A percentile compares a stretch with the other conserved stretches of the same genome.
These are phyloP conservation scores for Chesias legatella DNA, from an alignment of 2,888 invertebrate species.

Conservation along the genomic window DNA sequence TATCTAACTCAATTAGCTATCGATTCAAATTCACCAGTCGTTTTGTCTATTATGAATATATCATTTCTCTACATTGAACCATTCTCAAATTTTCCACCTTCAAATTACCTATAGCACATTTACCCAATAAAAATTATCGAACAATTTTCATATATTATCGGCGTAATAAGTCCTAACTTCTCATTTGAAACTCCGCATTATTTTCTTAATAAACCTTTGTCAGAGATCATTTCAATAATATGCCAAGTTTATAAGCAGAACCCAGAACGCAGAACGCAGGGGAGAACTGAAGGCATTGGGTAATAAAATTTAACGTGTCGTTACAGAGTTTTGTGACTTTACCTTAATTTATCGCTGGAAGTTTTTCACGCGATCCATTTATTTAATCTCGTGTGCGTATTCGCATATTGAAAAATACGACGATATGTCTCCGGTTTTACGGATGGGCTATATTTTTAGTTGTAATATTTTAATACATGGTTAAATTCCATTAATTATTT, in stretches of 20 bases:
- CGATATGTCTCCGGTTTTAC: too few relatives aligned
- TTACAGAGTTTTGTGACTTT: slow-evolving; percentile 61
- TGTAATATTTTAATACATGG: too few relatives aligned
- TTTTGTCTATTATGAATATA: too few relatives aligned
- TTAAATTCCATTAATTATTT: too few relatives aligned
- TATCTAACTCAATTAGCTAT: too few relatives aligned
- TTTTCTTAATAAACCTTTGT: slow-evolving; percentile 55
- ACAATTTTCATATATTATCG: slow-evolving; percentile 37
- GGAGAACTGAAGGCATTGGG: slow-evolving; percentile 47
- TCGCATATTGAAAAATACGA: slow-evolving; percentile 45
- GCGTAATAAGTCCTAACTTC: slow-evolving; percentile 38
- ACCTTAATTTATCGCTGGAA: slow-evolving; percentile 61
- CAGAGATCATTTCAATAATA: slow-evolving; percentile 72
- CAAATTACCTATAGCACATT: too few relatives aligned
- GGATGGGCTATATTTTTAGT: too few relatives aligned
- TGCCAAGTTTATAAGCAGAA: slow-evolving; percentile 70
- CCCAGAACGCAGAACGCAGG: slow-evolving; percentile 52
- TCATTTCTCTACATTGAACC: too few relatives aligned
- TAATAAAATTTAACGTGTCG: slow-evolving; percentile 74
- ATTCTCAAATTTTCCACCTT: too few relatives aligned
- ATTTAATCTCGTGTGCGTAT: slow-evolving; percentile 55
- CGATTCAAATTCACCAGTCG: too few relatives aligned
- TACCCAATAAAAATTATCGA: slow-evolving; percentile 21
- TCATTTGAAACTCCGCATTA: slow-evolving; percentile 45
- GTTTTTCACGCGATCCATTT: slow-evolving; percentile 66